Evolutionary conservation across 2,797 vertebrate genomes (phyloP).

Genomic region (Enteromius radiatus): DNA sequence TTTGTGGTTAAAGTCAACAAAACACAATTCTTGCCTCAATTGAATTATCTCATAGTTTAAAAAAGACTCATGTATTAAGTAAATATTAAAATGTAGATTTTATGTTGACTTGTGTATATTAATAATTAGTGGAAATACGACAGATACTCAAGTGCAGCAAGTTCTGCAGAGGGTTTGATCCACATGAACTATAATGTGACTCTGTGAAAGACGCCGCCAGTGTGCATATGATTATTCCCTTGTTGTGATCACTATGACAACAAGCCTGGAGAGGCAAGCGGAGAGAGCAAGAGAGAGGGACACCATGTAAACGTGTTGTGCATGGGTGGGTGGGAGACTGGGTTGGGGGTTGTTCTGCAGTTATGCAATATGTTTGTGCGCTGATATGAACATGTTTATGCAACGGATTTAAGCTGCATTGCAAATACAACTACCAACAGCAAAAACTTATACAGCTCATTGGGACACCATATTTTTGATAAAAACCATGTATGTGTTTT

Average conservation of each 20-base stretch:
- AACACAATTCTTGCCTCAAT: background rate
- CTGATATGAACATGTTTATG: constrained; percentile 50
- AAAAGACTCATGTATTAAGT: background rate
- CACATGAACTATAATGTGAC: constrained; percentile 67
- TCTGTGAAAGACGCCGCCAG: constrained; percentile 67
- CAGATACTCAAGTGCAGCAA: background rate
- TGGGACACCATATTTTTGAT: background rate
- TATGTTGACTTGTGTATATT: background rate
- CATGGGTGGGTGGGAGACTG: constrained; percentile 44
- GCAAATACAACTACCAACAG: background rate
- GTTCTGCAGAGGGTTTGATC: constrained; percentile 59
- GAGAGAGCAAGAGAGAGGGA: constrained; percentile 64
- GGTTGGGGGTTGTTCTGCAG: constrained; percentile 46
- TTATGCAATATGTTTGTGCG: constrained; percentile 59
- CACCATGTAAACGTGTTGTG: constrained; percentile 45
- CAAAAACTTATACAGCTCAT: constrained; percentile 8
- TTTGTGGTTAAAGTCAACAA: constrained; percentile 4
- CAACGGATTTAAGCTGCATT: constrained; percentile 37
- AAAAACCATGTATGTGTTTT: background rate
- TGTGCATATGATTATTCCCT: constrained; percentile 77
- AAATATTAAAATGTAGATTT: background rate
- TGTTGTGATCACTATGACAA: constrained; percentile 84
- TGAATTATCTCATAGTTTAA: background rate
- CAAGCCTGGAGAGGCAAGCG: constrained; percentile 73
- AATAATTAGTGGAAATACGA: background rate